Evolutionary conservation across 2,113 vertebrate species (phyloP), one percentile per base, ranked within the genome.

Genomic region (Neogale vison): DNA sequence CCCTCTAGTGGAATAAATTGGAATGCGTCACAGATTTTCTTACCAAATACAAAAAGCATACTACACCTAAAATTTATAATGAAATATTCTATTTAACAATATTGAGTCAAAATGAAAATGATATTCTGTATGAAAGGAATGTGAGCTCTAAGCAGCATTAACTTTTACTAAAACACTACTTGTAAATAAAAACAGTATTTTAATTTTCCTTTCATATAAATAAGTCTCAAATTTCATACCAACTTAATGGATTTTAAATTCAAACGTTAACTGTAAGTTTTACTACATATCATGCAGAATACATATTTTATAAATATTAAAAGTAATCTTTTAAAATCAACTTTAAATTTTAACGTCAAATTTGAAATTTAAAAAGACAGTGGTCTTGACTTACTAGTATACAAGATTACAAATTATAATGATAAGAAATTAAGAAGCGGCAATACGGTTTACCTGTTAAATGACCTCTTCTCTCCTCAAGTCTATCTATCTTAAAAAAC

Each of bases 1-100:
- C 96, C 98, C 98, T 94, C 98, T 98, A 91, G 97, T 98, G 97
- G 96, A 85, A 81, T 4, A 95, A 96, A 52, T 82, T 67, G 79
- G 77, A 95, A 82, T 67, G 92, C 63, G 39, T 82, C 12, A 71
- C 15, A 95, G 67, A 92, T 57, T 80, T 96, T 95, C 20, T 95
- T 72, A 80, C 4, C 39, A 71, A 69, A 67, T 72, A 29, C 17
- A 29, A 47, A 45, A 26, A 77, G 34, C 31, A 76, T 47, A 26
- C 11, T 83, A 50, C 39, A 69, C 39, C 14, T 57, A 42, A 82
- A 88, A 61, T 71, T 89, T 52, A 52, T 17, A 84, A n/a, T 24
- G 76, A 67, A 80, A 14, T 76, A 57, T 88, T 67, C 26, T 34
- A 72, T 65, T 93, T 83, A 93, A 74, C 55, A 76, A 42, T 36